A percentile compares a stretch with the other conserved stretches of the same genome.
Conservation (phyloP, 2,797 vertebrate species). For the Coendou prehensilis region DNA sequence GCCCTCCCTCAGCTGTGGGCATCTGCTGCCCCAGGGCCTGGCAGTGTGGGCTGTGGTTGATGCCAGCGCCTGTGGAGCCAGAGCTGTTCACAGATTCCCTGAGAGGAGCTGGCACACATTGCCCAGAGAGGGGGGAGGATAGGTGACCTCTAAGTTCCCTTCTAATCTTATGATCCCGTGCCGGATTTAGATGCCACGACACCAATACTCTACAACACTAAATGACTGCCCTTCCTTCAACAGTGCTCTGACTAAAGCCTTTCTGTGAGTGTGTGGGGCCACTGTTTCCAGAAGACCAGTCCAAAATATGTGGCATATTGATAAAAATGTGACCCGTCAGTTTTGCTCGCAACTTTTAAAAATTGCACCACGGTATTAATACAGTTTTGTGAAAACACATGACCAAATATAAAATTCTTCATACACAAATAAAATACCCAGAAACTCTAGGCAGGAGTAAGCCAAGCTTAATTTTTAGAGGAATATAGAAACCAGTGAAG, state of each 20-base stretch:
- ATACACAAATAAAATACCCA: slow-evolving; percentile 49
- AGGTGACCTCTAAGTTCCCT: slow-evolving; percentile 76
- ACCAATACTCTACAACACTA: background rate
- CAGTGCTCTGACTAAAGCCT: background rate
- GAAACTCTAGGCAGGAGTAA: slow-evolving; percentile 38
- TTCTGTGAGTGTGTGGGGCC: background rate
- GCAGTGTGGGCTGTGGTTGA: background rate
- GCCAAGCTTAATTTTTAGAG: slow-evolving; percentile 65
- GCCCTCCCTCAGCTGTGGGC: slow-evolving; percentile 49
- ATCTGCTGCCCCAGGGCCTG: slow-evolving; percentile 68
- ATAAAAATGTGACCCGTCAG: background rate
- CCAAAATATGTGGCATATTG: background rate
- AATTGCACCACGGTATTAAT: background rate
- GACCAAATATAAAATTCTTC: slow-evolving; percentile 53
- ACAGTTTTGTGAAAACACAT: slow-evolving; percentile 40
- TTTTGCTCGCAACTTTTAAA: background rate
- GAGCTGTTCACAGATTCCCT: slow-evolving; percentile 56
- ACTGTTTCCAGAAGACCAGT: background rate
- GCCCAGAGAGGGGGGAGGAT: slow-evolving; percentile 31
- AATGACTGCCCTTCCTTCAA: background rate
- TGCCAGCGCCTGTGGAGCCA: slow-evolving; percentile 68
- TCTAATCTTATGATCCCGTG: slow-evolving; percentile 30
- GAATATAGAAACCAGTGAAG: slow-evolving; percentile 58
- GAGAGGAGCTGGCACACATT: slow-evolving; percentile 51
- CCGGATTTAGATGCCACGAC: background rate